phyloP scores from a whole-genome alignment of 2,797 vertebrate species.

The Onychomys torridus region DNA sequence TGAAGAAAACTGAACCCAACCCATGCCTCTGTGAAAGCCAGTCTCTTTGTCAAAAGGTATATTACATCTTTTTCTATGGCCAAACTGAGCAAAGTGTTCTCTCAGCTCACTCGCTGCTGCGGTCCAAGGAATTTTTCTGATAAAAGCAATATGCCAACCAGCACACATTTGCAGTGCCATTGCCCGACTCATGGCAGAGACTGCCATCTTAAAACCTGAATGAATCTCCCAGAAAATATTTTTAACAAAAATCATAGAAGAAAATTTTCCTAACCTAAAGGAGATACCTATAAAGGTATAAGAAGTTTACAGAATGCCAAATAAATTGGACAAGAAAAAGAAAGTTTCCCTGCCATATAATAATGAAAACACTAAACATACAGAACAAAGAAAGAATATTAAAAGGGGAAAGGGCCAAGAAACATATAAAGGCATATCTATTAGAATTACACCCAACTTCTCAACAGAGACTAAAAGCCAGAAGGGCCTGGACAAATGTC shows the following conservation, averaged over 20 bases:
- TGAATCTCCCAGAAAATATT: neutral
- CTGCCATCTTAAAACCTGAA: no score
- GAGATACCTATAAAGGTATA: neutral
- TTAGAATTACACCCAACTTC: neutral
- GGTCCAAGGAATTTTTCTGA: conserved; percentile 84
- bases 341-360: neutral
- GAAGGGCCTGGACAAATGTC: neutral
- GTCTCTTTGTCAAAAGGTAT: conserved; percentile 89
- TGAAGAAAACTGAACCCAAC: conserved; percentile 91
- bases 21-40: conserved; percentile 93
- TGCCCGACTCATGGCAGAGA: accelerated
- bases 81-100: no score
- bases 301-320: neutral
- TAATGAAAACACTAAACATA: neutral
- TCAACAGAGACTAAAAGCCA: neutral
- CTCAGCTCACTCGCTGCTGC: conserved; percentile 82
- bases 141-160: conserved; percentile 44
- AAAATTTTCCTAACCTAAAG: neutral
- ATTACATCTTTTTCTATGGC: no score
- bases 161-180: accelerated
- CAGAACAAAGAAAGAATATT: neutral
- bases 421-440: neutral
- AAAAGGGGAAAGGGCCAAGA: neutral
- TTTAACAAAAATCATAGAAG: neutral
- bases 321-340: neutral